These are phyloP conservation scores for Microctonus brassicae DNA, from an alignment of 2,888 invertebrate genomes.

Conservation along the genomic window DNA sequence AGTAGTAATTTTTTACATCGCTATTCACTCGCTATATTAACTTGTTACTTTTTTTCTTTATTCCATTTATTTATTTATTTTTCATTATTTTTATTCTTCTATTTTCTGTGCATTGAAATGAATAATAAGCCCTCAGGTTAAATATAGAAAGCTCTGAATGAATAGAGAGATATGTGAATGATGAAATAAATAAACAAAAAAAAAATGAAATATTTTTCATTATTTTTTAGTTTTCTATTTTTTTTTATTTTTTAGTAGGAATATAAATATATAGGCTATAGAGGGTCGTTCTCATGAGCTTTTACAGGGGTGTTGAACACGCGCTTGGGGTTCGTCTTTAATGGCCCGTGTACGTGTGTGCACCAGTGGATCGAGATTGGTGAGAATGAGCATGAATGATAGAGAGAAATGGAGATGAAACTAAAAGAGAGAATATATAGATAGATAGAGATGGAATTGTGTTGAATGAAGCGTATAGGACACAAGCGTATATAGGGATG, in stretches of 20 bases:
- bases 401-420: background rate
- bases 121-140: conserved; percentile 9
- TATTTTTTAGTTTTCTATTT: background rate
- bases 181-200: background rate
- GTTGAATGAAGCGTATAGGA: background rate
- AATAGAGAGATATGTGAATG: background rate
- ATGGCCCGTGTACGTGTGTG: conserved; percentile 26
- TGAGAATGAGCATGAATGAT: background rate
- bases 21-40: background rate
- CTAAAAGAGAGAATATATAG: background rate
- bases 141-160: background rate
- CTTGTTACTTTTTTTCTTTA: too few species aligned
- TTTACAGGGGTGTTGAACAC: conserved; percentile 9
- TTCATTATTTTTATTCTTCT: background rate
- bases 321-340: conserved; percentile 21
- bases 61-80: background rate
- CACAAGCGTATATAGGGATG: background rate
- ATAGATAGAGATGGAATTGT: background rate
- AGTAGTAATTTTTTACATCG: background rate
- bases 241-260: background rate
- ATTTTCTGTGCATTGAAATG: background rate
- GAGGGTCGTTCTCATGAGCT: background rate
- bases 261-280: background rate
- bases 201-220: background rate
- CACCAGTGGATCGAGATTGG: conserved; percentile 12